These are phyloP conservation scores for Tetropium fuscum DNA, from an alignment of 2,888 invertebrate species.

Conservation along the genomic window DNA sequence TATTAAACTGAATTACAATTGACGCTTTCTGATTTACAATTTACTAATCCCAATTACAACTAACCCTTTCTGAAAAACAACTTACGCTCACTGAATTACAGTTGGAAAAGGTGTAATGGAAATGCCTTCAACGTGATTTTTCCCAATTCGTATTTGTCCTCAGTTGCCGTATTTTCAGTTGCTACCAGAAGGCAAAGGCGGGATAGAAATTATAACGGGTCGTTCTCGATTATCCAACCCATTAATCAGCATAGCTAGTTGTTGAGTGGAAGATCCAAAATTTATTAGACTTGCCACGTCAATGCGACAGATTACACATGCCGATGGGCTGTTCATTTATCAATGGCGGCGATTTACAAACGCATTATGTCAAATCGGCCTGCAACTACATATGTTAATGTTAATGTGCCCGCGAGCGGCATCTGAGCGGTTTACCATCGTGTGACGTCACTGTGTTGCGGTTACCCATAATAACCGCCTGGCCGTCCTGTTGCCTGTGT, in stretches of 20 bases:
- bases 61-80: too few species aligned
- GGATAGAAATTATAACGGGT: not conserved
- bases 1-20: too few species aligned
- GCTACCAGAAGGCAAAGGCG: too few species aligned
- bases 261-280: slow-evolving; percentile 29
- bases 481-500: slow-evolving; percentile 41
- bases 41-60: too few species aligned
- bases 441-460: slow-evolving; percentile 59
- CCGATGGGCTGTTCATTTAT: slow-evolving; percentile 42
- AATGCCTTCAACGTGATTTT: too few species aligned
- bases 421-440: slow-evolving; percentile 54
- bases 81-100: too few species aligned
- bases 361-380: slow-evolving; percentile 56
- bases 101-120: too few species aligned
- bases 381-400: slow-evolving; percentile 60
- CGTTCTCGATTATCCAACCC: slow-evolving; percentile 3
- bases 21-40: too few species aligned
- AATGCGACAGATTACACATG: slow-evolving; percentile 27
- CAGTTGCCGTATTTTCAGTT: too few species aligned
- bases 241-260: slow-evolving; percentile 20
- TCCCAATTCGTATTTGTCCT: too few species aligned
- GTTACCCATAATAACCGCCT: slow-evolving; percentile 53
- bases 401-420: slow-evolving; percentile 58
- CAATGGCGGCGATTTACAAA: slow-evolving; percentile 47
- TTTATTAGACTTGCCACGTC: slow-evolving; percentile 39